These are phyloP conservation scores for Gymnogyps californianus DNA, from an alignment of 2,113 vertebrate genomes.

Conservation along the genomic window DNA sequence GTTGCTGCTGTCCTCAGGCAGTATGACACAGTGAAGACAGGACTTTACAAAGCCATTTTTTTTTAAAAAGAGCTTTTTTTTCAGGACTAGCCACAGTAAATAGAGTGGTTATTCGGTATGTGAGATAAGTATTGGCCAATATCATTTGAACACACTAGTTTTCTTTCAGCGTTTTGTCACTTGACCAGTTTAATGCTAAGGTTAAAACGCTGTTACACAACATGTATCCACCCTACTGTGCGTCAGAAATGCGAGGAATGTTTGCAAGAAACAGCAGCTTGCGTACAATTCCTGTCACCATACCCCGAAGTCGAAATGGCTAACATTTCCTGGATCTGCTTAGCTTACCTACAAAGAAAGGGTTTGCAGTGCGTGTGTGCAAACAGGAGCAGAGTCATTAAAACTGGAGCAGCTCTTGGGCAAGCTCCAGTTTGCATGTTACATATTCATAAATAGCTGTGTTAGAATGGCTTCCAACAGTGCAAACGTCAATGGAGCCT, in stretches of 20 bases:
- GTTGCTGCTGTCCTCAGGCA: constrained; percentile 48
- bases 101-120: constrained; percentile 56
- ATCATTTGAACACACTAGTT: constrained; percentile 43
- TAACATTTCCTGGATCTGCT: constrained; percentile 43
- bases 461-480: constrained; percentile 56
- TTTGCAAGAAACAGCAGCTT: constrained; percentile 37
- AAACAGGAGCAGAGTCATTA: constrained; percentile 52
- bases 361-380: background rate
- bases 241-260: constrained; percentile 61
- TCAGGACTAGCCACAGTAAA: constrained; percentile 28
- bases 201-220: constrained; percentile 44
- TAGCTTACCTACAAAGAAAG: constrained; percentile 20
- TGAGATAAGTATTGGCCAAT: constrained; percentile 56
- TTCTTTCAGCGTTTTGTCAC: constrained; percentile 61
- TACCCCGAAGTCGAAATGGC: background rate
- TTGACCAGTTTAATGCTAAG: constrained; percentile 61
- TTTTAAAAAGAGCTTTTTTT: background rate
- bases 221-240: constrained; percentile 37
- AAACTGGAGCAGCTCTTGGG: constrained; percentile 46
- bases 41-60: constrained; percentile 31
- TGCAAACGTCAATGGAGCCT: constrained; percentile 66
- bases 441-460: constrained; percentile 62
- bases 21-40: constrained; percentile 40
- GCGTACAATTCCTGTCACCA: constrained; percentile 18
- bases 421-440: constrained; percentile 55